These are phyloP conservation scores for Agrotis ipsilon DNA, from an alignment of 2,888 invertebrate species.

Conservation along the genomic window DNA sequence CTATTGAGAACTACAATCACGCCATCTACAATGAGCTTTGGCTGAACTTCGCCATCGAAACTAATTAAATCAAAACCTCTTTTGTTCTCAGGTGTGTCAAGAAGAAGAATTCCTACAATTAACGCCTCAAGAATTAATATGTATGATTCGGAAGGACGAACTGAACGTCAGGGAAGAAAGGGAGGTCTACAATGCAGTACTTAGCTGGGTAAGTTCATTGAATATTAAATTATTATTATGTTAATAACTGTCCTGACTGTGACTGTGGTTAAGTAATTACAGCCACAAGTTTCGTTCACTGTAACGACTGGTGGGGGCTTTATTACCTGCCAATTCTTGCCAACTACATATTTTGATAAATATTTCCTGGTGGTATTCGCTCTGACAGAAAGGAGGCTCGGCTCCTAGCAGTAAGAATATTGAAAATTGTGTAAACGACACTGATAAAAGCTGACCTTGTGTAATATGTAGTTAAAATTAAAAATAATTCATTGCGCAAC, in stretches of 20 bases:
- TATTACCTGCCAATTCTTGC: no score
- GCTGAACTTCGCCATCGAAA: no score
- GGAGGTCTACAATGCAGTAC: slow-evolving; percentile 97
- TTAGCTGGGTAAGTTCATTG: slow-evolving; percentile 94
- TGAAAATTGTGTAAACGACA: background rate
- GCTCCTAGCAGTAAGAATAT: background rate
- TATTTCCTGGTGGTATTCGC: no score
- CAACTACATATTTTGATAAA: no score
- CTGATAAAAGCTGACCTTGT: slow-evolving; percentile 15
- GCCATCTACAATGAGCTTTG: no score
- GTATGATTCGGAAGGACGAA: slow-evolving; percentile 96
- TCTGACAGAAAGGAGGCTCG: background rate
- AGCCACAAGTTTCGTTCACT: no score
- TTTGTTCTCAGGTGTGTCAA: slow-evolving; percentile 93
- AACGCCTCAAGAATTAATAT: slow-evolving; percentile 95
- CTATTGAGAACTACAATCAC: no score
- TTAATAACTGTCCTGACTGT: no score
- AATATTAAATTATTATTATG: background rate
- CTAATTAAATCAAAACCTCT: background rate
- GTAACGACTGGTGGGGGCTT: no score
- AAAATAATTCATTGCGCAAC: slow-evolving; percentile 17
- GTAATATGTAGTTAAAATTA: slow-evolving; percentile 10
- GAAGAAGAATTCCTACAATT: slow-evolving; percentile 98
- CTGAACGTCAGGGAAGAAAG: slow-evolving; percentile 97
- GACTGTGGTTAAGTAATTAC: no score